Evolutionary conservation across 2,888 invertebrate species (phyloP).

Genomic region (Diplazon laetatorius): DNA sequence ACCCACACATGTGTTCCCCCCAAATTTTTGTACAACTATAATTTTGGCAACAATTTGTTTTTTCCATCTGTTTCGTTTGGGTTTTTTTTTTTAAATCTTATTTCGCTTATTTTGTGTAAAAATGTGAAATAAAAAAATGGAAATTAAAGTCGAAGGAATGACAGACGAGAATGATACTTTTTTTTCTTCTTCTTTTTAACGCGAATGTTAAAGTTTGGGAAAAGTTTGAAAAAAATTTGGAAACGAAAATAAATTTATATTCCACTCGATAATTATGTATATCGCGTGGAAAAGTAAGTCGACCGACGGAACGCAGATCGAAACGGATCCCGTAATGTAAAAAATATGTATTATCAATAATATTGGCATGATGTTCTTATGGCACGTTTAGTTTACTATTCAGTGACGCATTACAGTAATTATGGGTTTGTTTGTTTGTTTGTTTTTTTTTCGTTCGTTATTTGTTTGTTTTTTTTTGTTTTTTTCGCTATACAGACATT

Average conservation of each 20-base stretch:
- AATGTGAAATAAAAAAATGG: constrained; percentile 60
- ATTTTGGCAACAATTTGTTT: constrained; percentile 41
- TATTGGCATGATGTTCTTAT: constrained; percentile 82
- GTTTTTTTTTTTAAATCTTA: not conserved
- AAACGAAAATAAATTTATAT: constrained; percentile 9
- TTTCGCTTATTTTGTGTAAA: constrained; percentile 24
- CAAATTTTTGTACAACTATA: constrained; percentile 40
- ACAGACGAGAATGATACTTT: not conserved
- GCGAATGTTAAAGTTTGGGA: constrained; percentile 28
- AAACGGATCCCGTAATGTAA: constrained; percentile 76
- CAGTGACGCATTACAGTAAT: constrained; percentile 74
- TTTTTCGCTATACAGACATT: constrained; percentile 73
- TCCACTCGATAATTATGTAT: constrained; percentile 37
- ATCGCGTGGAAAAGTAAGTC: constrained; percentile 32
- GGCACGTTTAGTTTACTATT: constrained; percentile 81
- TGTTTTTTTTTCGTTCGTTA: constrained; percentile 69
- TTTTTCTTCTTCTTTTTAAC: no score
- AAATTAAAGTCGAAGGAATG: constrained; percentile 18
- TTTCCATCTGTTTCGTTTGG: no score
- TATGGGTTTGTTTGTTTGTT: constrained; percentile 64
- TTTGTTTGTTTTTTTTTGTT: constrained; percentile 68
- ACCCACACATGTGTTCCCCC: constrained; percentile 44
- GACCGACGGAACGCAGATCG: constrained; percentile 73
- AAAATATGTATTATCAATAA: constrained; percentile 80
- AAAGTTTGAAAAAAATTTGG: constrained; percentile 49